These are phyloP conservation scores for Echinops telfairi DNA, from an alignment of 2,113 vertebrate genomes.

Conservation along the genomic window DNA sequence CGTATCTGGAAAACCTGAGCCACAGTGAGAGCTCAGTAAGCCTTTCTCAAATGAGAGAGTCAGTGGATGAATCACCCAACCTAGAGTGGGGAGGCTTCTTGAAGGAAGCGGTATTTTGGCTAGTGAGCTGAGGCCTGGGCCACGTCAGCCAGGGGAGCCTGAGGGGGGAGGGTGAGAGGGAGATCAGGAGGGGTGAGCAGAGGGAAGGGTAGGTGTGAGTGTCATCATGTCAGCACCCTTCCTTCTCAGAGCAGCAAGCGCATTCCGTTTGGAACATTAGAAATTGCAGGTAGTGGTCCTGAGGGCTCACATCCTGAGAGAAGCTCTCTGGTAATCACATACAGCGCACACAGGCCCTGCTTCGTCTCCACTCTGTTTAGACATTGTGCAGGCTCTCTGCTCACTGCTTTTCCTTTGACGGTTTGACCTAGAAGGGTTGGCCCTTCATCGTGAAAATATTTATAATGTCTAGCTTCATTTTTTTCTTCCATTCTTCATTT, in stretches of 20 bases:
- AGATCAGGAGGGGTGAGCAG: neutral
- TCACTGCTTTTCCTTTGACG: conserved; percentile 10
- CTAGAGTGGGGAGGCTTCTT: neutral
- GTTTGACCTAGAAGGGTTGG: neutral
- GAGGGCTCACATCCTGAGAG: neutral
- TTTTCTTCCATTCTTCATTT: neutral
- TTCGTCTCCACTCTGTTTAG: neutral
- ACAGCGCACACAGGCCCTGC: neutral
- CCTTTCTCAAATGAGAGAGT: neutral
- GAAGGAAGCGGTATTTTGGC: neutral
- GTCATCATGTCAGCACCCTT: accelerated
- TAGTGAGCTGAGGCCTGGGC: neutral
- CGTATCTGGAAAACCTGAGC: neutral
- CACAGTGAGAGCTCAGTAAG: neutral
- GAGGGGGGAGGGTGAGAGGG: neutral
- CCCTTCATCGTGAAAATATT: neutral
- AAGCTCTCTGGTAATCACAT: neutral
- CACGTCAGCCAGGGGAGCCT: neutral
- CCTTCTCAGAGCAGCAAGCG: neutral
- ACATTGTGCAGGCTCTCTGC: neutral
- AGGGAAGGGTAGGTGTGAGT: neutral
- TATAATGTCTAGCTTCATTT: neutral
- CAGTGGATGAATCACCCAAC: neutral
- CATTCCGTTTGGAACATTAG: accelerated
- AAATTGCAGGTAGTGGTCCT: neutral